phyloP scores from a whole-genome alignment of 1,140 invertebrate species.

The Drosophila dunni region DNA sequence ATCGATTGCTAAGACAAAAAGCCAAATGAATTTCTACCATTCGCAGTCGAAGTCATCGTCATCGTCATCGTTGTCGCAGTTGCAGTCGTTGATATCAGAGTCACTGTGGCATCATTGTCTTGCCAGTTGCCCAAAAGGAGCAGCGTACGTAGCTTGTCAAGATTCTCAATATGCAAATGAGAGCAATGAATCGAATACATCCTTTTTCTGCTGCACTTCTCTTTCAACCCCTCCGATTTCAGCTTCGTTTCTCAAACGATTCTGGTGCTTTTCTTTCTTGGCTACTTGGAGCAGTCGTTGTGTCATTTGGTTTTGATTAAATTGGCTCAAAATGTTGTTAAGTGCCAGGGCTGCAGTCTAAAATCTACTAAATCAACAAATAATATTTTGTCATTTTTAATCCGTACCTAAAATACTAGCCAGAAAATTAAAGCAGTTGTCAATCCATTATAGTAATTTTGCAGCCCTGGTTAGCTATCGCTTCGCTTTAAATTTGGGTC shows the following conservation, averaged over 20 bases:
- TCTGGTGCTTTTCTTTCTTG: slow-evolving; percentile 58
- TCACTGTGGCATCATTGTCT: slow-evolving; percentile 74
- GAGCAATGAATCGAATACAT: slow-evolving; percentile 42
- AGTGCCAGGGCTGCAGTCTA: slow-evolving; percentile 42
- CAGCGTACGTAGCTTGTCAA: slow-evolving; percentile 65
- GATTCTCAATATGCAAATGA: slow-evolving; percentile 79
- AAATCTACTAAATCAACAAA: neutral
- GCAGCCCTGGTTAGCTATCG: slow-evolving; percentile 46
- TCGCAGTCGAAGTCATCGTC: slow-evolving; percentile 25
- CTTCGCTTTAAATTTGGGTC: slow-evolving; percentile 51
- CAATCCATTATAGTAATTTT: neutral
- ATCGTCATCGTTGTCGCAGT: slow-evolving; percentile 18
- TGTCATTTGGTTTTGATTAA: slow-evolving; percentile 79
- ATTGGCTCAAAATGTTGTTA: slow-evolving; percentile 76
- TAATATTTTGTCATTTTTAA: no score
- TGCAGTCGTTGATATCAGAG: slow-evolving; percentile 42
- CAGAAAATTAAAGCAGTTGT: no score
- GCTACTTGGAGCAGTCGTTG: slow-evolving; percentile 51
- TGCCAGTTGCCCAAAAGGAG: slow-evolving; percentile 72
- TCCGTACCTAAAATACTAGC: no score
- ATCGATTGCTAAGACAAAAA: slow-evolving; percentile 81
- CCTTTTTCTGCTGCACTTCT: slow-evolving; percentile 1
- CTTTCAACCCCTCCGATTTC: slow-evolving; percentile 3
- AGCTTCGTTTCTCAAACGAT: neutral
- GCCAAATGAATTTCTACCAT: slow-evolving; percentile 77